A percentile compares a stretch with the other conserved stretches of the same genome.
Evolutionary conservation across 2,113 vertebrate species (phyloP).

Genomic region (Cercocebus atys): DNA sequence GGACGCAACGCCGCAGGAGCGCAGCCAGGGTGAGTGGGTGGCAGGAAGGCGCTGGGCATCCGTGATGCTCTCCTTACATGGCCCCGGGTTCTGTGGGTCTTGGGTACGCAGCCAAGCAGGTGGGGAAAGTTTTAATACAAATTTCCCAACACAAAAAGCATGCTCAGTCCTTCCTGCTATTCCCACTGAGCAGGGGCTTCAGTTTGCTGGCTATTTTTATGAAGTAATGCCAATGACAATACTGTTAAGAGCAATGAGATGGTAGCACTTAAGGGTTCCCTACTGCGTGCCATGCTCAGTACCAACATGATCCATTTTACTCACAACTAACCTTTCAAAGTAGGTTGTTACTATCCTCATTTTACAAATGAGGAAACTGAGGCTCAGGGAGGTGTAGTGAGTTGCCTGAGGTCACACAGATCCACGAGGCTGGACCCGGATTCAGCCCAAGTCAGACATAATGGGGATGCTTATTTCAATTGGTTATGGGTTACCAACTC

Average conservation of each 20-base stretch:
- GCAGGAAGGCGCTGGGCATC: neutral
- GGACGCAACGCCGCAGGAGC: conserved; percentile 84
- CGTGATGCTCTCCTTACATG: neutral
- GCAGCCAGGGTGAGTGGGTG: conserved; percentile 79
- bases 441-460: neutral
- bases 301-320: neutral
- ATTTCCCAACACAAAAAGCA: neutral
- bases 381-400: neutral
- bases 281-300: neutral
- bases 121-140: neutral
- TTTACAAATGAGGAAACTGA: neutral
- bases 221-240: neutral
- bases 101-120: neutral
- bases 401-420: neutral
- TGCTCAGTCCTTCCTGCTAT: neutral
- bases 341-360: neutral
- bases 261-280: neutral
- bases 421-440: neutral
- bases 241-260: neutral
- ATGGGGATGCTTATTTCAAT: neutral
- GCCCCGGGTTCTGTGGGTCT: neutral
- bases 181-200: neutral
- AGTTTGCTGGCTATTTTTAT: neutral
- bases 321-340: neutral
- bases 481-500: neutral